phyloP scores from a whole-genome alignment of 1,140 invertebrate species.

The Ladona fulva region DNA sequence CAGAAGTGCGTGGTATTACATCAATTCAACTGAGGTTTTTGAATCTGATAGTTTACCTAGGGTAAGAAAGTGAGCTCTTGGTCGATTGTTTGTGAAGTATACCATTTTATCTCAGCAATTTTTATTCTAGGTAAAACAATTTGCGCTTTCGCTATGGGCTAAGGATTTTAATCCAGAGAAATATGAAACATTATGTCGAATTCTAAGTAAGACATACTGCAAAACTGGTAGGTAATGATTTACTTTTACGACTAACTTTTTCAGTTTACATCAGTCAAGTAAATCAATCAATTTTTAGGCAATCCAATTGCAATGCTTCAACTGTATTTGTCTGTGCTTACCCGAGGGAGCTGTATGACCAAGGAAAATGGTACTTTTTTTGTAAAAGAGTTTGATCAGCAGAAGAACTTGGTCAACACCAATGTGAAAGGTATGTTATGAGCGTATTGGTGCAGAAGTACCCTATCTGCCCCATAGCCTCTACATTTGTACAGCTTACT shows the following conservation, averaged over 20 bases:
- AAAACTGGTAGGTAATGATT: constrained; percentile 35
- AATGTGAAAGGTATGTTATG: constrained; percentile 38
- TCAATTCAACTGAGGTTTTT: constrained; percentile 41
- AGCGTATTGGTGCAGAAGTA: too few species aligned
- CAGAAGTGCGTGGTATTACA: constrained; percentile 47
- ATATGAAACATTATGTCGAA: constrained; percentile 45
- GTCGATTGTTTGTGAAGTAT: constrained; percentile 14
- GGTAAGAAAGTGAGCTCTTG: constrained; percentile 31
- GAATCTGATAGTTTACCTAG: constrained; percentile 40
- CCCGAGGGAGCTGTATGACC: constrained; percentile 43
- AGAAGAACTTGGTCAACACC: constrained; percentile 31
- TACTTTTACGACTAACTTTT: neutral
- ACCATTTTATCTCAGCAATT: neutral
- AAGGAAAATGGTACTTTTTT: constrained; percentile 48
- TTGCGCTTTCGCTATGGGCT: constrained; percentile 45
- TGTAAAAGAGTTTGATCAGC: constrained; percentile 41
- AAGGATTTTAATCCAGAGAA: constrained; percentile 54
- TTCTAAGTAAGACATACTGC: constrained; percentile 45
- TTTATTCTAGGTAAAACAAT: constrained; percentile 42
- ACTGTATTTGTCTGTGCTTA: constrained; percentile 45
- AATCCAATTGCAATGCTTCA: constrained; percentile 44
- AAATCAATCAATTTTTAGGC: constrained; percentile 20
- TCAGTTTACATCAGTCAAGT: too few species aligned
- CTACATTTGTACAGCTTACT: too few species aligned
- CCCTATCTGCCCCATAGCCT: too few species aligned